These are phyloP conservation scores for Myotis pilosus DNA, from an alignment of 2,797 vertebrate genomes.

Conservation along the genomic window DNA sequence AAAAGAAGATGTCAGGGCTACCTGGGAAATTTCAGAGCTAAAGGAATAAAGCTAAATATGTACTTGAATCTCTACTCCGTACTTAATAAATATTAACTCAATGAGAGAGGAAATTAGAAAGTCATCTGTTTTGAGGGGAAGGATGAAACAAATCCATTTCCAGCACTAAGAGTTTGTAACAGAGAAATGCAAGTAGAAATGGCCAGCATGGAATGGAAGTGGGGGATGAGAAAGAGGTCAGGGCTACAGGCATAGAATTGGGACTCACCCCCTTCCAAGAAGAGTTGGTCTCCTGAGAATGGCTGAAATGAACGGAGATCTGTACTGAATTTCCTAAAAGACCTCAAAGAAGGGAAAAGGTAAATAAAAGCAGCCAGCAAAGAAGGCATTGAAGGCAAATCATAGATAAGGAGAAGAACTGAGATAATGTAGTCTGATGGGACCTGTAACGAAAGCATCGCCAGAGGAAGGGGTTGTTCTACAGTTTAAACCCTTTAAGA, in stretches of 20 bases:
- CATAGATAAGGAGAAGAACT: neutral
- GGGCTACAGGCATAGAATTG: neutral
- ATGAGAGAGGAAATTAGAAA: neutral
- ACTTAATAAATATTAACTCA: neutral
- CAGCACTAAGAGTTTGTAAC: neutral
- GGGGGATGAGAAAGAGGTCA: neutral
- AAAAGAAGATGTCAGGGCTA: neutral
- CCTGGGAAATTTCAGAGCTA: neutral
- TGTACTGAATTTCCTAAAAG: neutral
- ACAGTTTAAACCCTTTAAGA: neutral
- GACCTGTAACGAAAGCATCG: neutral
- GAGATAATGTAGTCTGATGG: neutral
- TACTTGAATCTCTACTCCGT: neutral
- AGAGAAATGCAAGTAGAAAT: neutral
- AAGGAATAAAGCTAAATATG: neutral
- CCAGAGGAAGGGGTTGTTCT: neutral
- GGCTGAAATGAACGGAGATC: neutral
- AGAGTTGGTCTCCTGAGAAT: neutral
- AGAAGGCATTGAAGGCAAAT: neutral
- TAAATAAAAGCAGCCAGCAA: neutral
- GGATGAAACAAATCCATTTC: neutral
- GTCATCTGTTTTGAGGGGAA: neutral
- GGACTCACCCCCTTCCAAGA: neutral
- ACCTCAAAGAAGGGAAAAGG: neutral
- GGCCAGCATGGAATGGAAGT: neutral